Percentiles rank a stretch among this genome's conserved stretches.
Conservation (phyloP, 2,797 vertebrate species). For the Mormyrus proboscirostris region DNA sequence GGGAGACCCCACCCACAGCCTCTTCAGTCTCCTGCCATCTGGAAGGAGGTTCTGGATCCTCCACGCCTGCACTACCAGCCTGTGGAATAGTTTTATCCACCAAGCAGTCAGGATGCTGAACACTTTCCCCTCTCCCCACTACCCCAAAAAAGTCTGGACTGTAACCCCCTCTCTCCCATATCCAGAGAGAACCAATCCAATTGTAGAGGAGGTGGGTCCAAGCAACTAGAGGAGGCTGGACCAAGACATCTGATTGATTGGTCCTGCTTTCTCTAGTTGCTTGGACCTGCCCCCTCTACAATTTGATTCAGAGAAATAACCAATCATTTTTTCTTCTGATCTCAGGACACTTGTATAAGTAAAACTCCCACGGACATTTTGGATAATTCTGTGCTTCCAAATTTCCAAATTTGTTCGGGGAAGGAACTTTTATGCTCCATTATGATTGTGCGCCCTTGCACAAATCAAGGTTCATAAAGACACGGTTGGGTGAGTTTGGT, state of each 20-base stretch:
- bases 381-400: background rate
- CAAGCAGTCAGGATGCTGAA: background rate
- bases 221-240: background rate
- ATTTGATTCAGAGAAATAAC: no score
- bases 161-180: background rate
- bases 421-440: background rate
- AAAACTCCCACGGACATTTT: background rate
- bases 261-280: background rate
- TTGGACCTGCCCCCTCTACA: no score
- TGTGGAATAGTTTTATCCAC: background rate
- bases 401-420: background rate
- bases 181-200: background rate
- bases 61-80: background rate
- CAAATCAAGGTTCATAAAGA: no score
- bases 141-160: background rate
- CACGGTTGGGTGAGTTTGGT: no score
- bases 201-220: background rate
- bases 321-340: background rate
- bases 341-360: background rate
- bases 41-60: background rate
- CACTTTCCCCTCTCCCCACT: background rate
- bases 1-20: background rate
- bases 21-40: background rate
- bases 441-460: no score
- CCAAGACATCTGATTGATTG: background rate